Conservation (phyloP, 1,140 invertebrate species). For the Bombus pascuorum region DNA sequence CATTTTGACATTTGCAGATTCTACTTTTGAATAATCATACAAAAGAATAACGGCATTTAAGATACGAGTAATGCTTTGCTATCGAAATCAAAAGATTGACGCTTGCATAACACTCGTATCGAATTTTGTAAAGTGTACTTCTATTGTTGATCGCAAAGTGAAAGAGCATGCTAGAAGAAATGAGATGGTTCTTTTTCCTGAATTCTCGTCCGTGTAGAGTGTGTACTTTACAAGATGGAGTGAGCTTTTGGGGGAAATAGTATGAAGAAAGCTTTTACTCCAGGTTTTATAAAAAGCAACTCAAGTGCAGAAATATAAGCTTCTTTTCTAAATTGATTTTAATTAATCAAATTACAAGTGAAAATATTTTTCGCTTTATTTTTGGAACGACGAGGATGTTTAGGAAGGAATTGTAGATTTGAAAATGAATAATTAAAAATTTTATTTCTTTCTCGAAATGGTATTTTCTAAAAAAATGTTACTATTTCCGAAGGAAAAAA, state of each 20-base stretch:
- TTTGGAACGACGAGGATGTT: background rate
- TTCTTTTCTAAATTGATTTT: background rate
- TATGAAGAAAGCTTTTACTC: slow-evolving; percentile 13
- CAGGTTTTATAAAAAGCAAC: background rate
- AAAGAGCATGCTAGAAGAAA: background rate
- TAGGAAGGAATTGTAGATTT: background rate
- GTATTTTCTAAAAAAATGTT: background rate
- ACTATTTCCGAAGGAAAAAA: background rate
- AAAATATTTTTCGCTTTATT: background rate
- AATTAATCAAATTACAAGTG: background rate
- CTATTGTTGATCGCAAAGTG: background rate
- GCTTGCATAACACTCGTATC: background rate
- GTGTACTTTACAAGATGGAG: background rate
- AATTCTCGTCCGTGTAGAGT: background rate
- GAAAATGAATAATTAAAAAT: background rate
- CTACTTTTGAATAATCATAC: background rate
- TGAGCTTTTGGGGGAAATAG: background rate
- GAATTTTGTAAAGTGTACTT: background rate
- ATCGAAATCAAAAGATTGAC: background rate
- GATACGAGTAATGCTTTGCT: background rate
- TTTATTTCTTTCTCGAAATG: background rate
- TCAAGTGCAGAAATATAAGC: too few species aligned
- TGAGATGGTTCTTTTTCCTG: background rate
- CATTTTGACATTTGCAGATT: background rate
- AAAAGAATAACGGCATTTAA: background rate